A percentile compares a stretch with the other conserved stretches of the same genome.
Conservation (phyloP, 1,140 invertebrate genomes). For the Nebria ingens region DNA sequence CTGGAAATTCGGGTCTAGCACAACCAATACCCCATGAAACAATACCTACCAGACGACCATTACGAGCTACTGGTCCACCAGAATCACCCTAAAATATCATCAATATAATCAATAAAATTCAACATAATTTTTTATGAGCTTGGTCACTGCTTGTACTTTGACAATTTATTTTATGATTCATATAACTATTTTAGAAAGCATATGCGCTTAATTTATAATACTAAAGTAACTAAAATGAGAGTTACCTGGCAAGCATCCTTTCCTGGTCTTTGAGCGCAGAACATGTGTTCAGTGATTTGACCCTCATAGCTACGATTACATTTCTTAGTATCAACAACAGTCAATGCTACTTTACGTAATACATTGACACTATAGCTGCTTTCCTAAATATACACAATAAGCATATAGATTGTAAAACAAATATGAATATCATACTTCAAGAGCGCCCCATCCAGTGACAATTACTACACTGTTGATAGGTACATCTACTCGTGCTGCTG, state of each 20-base stretch:
- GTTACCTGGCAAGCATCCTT: not conserved
- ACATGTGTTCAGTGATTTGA: not conserved
- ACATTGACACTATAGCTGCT: not conserved
- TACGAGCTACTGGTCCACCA: constrained; percentile 36
- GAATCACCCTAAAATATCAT: constrained; percentile 34
- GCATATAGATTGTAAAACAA: too few species aligned
- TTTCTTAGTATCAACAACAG: not conserved
- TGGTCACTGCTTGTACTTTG: too few species aligned
- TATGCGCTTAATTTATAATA: too few species aligned
- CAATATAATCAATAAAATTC: not conserved
- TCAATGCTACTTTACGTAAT: not conserved
- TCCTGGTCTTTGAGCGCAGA: not conserved
- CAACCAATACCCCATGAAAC: constrained; percentile 50
- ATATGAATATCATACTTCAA: too few species aligned
- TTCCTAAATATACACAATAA: too few species aligned
- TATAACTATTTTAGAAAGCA: too few species aligned
- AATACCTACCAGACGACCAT: constrained; percentile 39
- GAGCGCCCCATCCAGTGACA: not conserved
- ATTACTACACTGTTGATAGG: not conserved
- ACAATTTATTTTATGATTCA: too few species aligned
- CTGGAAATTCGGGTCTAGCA: constrained; percentile 41
- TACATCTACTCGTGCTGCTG: not conserved
- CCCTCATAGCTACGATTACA: not conserved
- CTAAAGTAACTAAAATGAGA: not conserved
- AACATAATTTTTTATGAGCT: too few species aligned